These are phyloP conservation scores for Dastarcus helophoroides DNA, from an alignment of 2,888 invertebrate species.

Conservation along the genomic window DNA sequence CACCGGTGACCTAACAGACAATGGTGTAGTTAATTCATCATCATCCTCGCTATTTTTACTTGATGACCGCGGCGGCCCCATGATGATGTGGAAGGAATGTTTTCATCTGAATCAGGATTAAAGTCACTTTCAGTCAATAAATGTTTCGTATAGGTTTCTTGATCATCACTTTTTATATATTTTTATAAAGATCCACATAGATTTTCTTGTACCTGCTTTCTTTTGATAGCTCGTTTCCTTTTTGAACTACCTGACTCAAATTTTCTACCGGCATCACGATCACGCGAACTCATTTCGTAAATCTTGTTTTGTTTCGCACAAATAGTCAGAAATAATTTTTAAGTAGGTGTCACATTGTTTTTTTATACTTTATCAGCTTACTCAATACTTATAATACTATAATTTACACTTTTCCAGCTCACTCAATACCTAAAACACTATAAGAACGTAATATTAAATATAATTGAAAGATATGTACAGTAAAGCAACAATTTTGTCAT, in stretches of 20 bases:
- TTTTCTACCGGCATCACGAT: slow-evolving; percentile 9
- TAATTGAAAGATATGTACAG: slow-evolving; percentile 5
- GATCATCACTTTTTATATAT: slow-evolving; percentile 10
- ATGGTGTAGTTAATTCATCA: slow-evolving; percentile 7
- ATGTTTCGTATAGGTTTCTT: slow-evolving; percentile 9
- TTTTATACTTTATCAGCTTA: slow-evolving; percentile 3
- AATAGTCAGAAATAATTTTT: slow-evolving; percentile 6
- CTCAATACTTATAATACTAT: slow-evolving; percentile 5
- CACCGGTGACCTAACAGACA: slow-evolving; percentile 9
- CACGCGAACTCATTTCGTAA: slow-evolving; percentile 10
- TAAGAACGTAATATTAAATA: slow-evolving; percentile 6
- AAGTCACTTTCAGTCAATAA: slow-evolving; percentile 5
- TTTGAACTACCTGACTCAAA: slow-evolving; percentile 11
- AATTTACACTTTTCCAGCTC: slow-evolving; percentile 5
- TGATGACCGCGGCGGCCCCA: slow-evolving; percentile 8
- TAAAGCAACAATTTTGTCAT: too few relatives aligned
- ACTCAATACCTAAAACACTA: slow-evolving; percentile 5
- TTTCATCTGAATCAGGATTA: slow-evolving; percentile 4
- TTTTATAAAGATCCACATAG: slow-evolving; percentile 9
- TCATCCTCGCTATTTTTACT: slow-evolving; percentile 8
- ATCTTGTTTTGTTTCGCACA: slow-evolving; percentile 9
- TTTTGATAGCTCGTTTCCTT: slow-evolving; percentile 10
- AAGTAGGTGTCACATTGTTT: slow-evolving; percentile 1
- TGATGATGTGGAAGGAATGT: slow-evolving; percentile 4
- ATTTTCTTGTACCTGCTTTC: slow-evolving; percentile 10